phyloP scores from a whole-genome alignment of 2,888 invertebrate genomes.

The Neoascia interrupta region DNA sequence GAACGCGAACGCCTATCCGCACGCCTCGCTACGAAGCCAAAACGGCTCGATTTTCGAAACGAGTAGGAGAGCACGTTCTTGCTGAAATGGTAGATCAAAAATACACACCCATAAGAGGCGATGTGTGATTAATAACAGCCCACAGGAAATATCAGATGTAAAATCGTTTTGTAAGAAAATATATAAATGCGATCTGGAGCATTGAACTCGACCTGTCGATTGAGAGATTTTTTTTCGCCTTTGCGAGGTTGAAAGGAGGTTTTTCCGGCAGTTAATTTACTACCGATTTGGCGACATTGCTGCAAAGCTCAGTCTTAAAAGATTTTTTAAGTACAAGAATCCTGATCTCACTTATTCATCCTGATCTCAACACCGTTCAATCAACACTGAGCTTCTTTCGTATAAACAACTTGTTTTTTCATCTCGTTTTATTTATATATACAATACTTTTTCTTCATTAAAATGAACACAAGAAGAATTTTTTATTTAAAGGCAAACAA shows the following conservation, averaged over 20 bases:
- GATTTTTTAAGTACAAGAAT: no score
- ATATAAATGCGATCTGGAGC: slow-evolving; percentile 8
- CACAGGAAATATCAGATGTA: slow-evolving; percentile 29
- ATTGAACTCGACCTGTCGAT: background rate
- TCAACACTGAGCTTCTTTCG: no score
- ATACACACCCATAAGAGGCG: slow-evolving; percentile 38
- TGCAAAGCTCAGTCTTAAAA: background rate
- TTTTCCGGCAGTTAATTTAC: no score
- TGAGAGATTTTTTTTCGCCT: background rate
- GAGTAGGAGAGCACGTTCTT: slow-evolving; percentile 62
- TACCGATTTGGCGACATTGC: no score
- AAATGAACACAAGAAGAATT: no score
- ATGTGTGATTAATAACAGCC: slow-evolving; percentile 45
- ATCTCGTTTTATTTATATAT: no score
- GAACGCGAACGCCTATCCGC: slow-evolving; percentile 26
- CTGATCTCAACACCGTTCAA: no score
- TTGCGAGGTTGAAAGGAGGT: background rate
- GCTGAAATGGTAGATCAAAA: slow-evolving; percentile 7
- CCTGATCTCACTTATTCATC: no score
- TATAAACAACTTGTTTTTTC: no score
- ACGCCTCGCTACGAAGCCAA: background rate
- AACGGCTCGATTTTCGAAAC: slow-evolving; percentile 16
- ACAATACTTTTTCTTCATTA: no score
- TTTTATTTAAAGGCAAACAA: no score
- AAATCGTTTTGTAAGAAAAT: slow-evolving; percentile 27